Conservation (phyloP, 2,888 invertebrate genomes). For the Seladonia tumulorum region DNA sequence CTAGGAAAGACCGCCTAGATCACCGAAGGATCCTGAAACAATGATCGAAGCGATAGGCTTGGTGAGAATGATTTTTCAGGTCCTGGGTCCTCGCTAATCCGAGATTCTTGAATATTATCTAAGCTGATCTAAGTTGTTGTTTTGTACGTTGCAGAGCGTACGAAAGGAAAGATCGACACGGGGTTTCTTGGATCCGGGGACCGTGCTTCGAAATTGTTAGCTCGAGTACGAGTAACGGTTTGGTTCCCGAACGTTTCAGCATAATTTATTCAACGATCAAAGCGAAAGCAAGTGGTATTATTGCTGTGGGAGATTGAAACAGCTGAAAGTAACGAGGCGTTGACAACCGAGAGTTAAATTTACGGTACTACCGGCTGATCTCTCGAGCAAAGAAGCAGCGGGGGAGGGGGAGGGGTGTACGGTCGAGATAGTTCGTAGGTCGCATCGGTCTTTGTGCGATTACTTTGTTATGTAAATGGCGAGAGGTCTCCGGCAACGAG, state of each 20-base stretch:
- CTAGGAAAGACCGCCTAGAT: too few species aligned
- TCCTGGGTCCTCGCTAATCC: background rate
- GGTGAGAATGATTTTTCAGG: background rate
- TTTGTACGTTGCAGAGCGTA: background rate
- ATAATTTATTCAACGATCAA: background rate
- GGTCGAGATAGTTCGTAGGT: background rate
- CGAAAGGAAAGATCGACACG: background rate
- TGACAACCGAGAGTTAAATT: slow-evolving; percentile 16
- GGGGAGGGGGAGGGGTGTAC: background rate
- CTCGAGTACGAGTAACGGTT: background rate
- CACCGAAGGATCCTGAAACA: background rate
- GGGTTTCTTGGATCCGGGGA: background rate
- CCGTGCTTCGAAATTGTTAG: background rate
- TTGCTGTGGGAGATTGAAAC: slow-evolving; percentile 7
- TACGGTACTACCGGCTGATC: slow-evolving; percentile 4
- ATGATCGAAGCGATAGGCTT: background rate
- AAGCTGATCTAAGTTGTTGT: too few species aligned
- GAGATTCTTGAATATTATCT: too few species aligned
- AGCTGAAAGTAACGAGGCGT: slow-evolving; percentile 24
- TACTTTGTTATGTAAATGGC: slow-evolving; percentile 43
- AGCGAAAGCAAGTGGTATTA: background rate
- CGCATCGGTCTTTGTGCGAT: slow-evolving; percentile 4
- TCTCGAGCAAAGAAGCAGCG: background rate
- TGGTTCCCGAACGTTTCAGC: background rate
- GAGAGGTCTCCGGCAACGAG: slow-evolving; percentile 14